Conservation (phyloP, 2,888 invertebrate species). For the Onthophagus sagittarius region DNA sequence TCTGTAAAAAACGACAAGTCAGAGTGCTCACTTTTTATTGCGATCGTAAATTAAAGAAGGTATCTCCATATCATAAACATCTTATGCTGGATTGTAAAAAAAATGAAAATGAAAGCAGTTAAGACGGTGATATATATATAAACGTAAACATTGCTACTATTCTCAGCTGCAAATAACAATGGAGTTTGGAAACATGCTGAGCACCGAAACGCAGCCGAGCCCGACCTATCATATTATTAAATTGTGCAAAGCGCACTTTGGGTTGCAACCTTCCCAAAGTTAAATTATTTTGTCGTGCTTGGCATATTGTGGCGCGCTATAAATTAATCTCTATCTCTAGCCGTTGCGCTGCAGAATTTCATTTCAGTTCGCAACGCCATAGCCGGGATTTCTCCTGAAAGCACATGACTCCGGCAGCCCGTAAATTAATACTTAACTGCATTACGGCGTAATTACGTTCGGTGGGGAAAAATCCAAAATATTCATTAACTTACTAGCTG, state of each 20-base stretch:
- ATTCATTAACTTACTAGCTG: conserved; percentile 63
- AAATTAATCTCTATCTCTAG: neutral
- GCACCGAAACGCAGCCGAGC: conserved; percentile 10
- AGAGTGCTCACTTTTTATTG: neutral
- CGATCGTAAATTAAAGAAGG: neutral
- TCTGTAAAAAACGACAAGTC: neutral
- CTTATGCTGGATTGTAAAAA: neutral
- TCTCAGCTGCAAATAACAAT: neutral
- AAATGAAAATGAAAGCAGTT: neutral
- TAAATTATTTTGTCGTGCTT: neutral
- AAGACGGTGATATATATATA: neutral
- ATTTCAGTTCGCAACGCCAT: neutral
- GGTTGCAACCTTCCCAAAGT: neutral
- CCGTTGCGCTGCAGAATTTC: neutral
- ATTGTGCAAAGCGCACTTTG: neutral
- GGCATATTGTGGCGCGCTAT: neutral
- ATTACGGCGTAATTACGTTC: conserved; percentile 1
- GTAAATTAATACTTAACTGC: neutral
- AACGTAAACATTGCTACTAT: neutral
- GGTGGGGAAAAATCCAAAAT: neutral
- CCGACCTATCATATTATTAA: conserved; percentile 3
- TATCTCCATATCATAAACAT: neutral
- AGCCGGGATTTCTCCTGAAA: neutral
- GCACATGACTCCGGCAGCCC: neutral
- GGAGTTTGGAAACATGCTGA: neutral